A percentile compares a stretch with the other conserved stretches of the same genome.
Conservation (phyloP, 92 coral and sea anemone species). For the Parazoanthus swiftii region DNA sequence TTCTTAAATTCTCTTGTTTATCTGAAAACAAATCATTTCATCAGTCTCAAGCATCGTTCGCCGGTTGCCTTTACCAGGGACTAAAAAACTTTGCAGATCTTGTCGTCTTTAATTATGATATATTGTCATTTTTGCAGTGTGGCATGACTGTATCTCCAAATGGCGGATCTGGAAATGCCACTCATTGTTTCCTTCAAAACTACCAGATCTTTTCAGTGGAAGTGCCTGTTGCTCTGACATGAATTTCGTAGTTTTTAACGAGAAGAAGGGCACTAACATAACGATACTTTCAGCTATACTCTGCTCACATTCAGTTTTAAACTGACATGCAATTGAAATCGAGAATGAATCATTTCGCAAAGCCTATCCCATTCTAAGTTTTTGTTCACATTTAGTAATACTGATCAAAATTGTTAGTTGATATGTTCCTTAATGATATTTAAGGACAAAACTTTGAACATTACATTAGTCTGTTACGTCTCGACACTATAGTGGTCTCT, state of each 20-base stretch:
- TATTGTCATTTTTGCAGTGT: neutral
- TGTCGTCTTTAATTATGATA: neutral
- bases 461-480: neutral
- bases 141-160: neutral
- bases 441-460: neutral
- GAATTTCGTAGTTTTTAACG: too few relatives aligned
- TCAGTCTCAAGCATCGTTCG: neutral
- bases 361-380: too few relatives aligned
- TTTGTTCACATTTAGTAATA: neutral
- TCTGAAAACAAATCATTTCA: neutral
- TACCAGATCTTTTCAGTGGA: neutral
- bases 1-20: too few relatives aligned
- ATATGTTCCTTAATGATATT: neutral
- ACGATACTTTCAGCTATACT: too few relatives aligned
- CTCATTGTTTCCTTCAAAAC: neutral
- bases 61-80: neutral
- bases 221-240: neutral
- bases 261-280: too few relatives aligned
- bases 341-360: too few relatives aligned
- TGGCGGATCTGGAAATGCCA: neutral
- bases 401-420: neutral
- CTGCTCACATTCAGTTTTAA: too few relatives aligned
- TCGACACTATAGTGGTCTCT: neutral
- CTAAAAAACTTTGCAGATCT: neutral
- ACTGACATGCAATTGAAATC: too few relatives aligned